Percentiles rank a stretch among this genome's conserved stretches.
phyloP scores from a whole-genome alignment of 1,140 invertebrate species.

The Ditylenchus dipsaci region DNA sequence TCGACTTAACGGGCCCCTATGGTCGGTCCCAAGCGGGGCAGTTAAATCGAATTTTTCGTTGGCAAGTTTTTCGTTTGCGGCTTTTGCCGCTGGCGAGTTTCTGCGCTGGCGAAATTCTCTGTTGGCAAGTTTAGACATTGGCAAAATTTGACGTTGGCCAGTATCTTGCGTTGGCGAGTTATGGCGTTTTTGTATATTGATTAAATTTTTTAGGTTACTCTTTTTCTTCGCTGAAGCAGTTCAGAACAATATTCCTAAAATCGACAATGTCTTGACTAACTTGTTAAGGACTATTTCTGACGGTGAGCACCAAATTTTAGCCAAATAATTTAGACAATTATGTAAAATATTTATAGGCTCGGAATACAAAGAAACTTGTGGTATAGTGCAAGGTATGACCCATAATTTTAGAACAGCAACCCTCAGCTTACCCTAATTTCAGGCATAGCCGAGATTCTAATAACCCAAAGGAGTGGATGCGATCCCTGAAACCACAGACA shows the following conservation, averaged over 20 bases:
- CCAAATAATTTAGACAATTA: background rate
- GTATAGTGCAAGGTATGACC: conserved; percentile 16
- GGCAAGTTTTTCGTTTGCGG: too few relatives aligned
- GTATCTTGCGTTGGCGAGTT: too few relatives aligned
- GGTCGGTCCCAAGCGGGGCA: too few relatives aligned
- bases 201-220: background rate
- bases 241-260: conserved; percentile 18
- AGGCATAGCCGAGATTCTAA: conserved; percentile 19
- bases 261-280: conserved; percentile 25
- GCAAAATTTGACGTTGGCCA: too few relatives aligned
- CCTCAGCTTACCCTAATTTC: too few relatives aligned
- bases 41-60: too few relatives aligned
- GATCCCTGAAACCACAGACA: conserved; percentile 15
- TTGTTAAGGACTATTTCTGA: conserved; percentile 30
- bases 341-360: conserved; percentile 24
- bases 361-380: conserved; percentile 32
- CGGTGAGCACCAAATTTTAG: conserved; percentile 7
- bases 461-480: conserved; percentile 23
- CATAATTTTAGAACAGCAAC: too few relatives aligned
- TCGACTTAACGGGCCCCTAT: too few relatives aligned
- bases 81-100: too few relatives aligned
- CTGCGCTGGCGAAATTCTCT: too few relatives aligned
- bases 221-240: conserved; percentile 29
- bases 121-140: too few relatives aligned
- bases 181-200: too few relatives aligned